Percentiles rank a stretch among this genome's conserved stretches.
Evolutionary conservation across 2,888 invertebrate species (phyloP).

Genomic region (Tyria jacobaeae): DNA sequence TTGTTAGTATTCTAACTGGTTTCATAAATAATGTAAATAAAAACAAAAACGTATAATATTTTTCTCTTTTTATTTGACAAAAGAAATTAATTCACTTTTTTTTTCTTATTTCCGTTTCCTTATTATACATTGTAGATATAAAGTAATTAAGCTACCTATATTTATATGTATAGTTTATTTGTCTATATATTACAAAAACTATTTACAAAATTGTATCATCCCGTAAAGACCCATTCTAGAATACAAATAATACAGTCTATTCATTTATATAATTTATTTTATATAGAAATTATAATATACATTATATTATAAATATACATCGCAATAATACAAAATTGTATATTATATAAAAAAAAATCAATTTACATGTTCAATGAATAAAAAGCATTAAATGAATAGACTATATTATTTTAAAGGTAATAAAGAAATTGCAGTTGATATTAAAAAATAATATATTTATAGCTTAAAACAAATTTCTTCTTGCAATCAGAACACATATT

Average conservation of each 20-base stretch:
- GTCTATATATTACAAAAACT: slow-evolving; percentile 84
- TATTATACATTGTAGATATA: slow-evolving; percentile 82
- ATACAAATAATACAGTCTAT: slow-evolving; percentile 55
- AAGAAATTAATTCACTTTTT: slow-evolving; percentile 85
- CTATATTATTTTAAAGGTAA: slow-evolving; percentile 43
- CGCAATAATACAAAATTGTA: slow-evolving; percentile 16
- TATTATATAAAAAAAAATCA: slow-evolving; percentile 15
- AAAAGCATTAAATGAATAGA: slow-evolving; percentile 40
- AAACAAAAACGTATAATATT: slow-evolving; percentile 69
- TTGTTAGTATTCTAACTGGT: no score
- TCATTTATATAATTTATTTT: slow-evolving; percentile 29
- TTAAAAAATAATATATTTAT: slow-evolving; percentile 46
- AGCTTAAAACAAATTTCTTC: slow-evolving; percentile 40
- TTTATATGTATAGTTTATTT: slow-evolving; percentile 82
- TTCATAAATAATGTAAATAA: slow-evolving; percentile 39
- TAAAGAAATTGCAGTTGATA: slow-evolving; percentile 50
- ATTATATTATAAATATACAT: slow-evolving; percentile 10
- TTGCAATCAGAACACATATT: slow-evolving; percentile 61
- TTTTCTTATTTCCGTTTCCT: slow-evolving; percentile 82
- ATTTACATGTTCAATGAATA: slow-evolving; percentile 15
- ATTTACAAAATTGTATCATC: slow-evolving; percentile 79
- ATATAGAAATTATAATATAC: slow-evolving; percentile 13
- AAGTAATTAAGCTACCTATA: slow-evolving; percentile 85
- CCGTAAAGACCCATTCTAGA: slow-evolving; percentile 81
- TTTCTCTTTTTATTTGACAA: slow-evolving; percentile 85